These are phyloP conservation scores for Girardia tigrina DNA, from an alignment of 2,888 invertebrate genomes.

Conservation along the genomic window DNA sequence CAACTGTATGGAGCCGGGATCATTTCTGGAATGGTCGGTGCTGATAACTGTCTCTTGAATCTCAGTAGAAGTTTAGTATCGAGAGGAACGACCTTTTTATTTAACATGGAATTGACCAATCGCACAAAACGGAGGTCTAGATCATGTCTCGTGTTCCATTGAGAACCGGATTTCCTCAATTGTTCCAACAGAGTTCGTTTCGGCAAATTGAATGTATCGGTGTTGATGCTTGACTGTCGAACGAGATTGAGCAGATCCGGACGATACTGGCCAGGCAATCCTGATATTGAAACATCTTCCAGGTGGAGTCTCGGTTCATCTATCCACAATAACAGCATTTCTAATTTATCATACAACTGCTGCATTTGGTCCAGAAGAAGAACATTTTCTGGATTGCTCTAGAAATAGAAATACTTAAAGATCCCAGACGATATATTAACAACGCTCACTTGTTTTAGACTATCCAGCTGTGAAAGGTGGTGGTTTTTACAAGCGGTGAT, in stretches of 20 bases:
- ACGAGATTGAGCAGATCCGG: neutral
- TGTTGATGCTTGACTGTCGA: neutral
- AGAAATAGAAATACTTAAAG: neutral
- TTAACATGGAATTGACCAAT: neutral
- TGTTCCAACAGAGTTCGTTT: neutral
- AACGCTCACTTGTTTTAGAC: neutral
- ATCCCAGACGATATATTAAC: neutral
- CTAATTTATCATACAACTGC: neutral
- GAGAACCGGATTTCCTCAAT: neutral
- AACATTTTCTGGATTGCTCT: neutral
- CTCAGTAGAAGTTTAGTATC: neutral
- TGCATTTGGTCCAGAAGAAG: neutral
- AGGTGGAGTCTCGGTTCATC: slow-evolving; percentile 63
- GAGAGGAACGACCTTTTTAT: neutral
- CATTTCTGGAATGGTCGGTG: neutral
- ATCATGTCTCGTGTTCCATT: neutral
- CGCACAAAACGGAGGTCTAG: neutral
- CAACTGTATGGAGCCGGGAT: neutral
- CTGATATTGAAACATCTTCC: neutral
- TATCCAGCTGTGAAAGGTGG: neutral
- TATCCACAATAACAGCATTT: slow-evolving; percentile 57
- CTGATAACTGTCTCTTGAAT: neutral
- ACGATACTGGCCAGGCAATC: neutral
- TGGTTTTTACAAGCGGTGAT: neutral
- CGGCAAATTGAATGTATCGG: neutral